Percentiles rank a stretch among this genome's conserved stretches.
Conservation (phyloP, 2,888 invertebrate species). For the Frankliniella fusca region DNA sequence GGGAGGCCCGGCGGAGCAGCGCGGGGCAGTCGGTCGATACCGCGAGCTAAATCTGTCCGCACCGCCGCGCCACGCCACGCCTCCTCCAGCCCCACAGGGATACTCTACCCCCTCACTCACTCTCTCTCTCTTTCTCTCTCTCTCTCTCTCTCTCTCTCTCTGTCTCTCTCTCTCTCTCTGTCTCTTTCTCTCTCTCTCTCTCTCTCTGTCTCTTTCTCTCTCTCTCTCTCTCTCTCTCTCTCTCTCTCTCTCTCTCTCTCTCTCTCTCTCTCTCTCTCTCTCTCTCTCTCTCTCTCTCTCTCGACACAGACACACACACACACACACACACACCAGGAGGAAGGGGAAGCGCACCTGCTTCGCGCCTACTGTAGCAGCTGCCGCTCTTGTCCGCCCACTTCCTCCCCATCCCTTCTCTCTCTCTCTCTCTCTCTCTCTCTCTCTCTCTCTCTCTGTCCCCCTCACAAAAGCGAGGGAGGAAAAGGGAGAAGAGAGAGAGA, state of each 20-base stretch:
- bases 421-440: neutral
- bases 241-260: conserved; percentile 18
- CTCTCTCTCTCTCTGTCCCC: neutral
- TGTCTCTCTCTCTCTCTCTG: conserved; percentile 12
- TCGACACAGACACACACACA: neutral
- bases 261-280: conserved; percentile 18
- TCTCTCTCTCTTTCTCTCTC: conserved; percentile 10
- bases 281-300: conserved; percentile 18
- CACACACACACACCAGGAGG: neutral
- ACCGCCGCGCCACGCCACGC: neutral
- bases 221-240: conserved; percentile 14
- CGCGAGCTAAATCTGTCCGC: neutral
- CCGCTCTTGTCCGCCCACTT: neutral
- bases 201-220: neutral
- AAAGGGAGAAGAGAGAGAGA: conserved; percentile 27
- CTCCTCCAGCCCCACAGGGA: neutral
- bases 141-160: conserved; percentile 18
- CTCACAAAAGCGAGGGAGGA: conserved; percentile 28
- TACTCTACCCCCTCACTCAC: neutral
- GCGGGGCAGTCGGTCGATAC: no score
- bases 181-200: conserved; percentile 2
- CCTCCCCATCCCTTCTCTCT: neutral
- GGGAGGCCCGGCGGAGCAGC: neutral
- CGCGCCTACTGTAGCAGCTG: neutral
- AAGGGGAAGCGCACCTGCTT: neutral